phyloP scores from a whole-genome alignment of 2,113 vertebrate genomes.

The Amblyornis subalaris region DNA sequence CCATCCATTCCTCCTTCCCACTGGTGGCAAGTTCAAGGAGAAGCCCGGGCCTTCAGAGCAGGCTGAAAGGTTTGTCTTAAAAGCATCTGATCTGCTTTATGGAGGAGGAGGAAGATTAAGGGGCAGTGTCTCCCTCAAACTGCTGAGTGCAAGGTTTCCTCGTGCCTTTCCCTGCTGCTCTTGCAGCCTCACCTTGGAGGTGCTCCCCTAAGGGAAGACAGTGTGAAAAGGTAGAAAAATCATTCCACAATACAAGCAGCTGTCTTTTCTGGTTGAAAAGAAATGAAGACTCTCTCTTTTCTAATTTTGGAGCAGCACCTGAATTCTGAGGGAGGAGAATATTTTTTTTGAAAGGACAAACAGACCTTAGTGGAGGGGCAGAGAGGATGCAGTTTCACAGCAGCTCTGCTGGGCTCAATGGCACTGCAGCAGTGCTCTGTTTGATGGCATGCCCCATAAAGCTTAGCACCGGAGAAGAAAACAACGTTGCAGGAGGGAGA shows the following conservation, averaged over 20 bases:
- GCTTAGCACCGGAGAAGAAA: neutral
- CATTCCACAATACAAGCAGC: neutral
- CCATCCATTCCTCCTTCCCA: neutral
- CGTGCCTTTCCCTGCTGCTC: fast-evolving
- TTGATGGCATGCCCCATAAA: neutral
- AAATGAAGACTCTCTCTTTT: neutral
- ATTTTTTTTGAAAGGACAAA: neutral
- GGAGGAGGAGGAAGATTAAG: neutral
- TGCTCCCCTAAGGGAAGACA: neutral
- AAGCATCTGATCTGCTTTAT: neutral
- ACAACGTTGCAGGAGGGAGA: neutral
- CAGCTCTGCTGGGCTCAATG: neutral
- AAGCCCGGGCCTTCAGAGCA: neutral
- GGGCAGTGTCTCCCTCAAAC: neutral
- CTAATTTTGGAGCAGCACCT: neutral
- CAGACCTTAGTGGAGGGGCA: neutral
- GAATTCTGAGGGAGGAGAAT: neutral
- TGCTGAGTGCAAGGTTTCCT: neutral
- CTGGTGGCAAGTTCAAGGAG: neutral
- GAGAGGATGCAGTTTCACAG: neutral
- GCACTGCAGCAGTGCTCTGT: neutral
- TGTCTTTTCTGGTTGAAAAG: neutral
- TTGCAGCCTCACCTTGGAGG: fast-evolving
- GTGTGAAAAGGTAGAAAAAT: neutral
- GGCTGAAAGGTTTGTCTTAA: neutral